These are phyloP conservation scores for Aphidius colemani DNA, from an alignment of 2,888 invertebrate species.

Conservation along the genomic window DNA sequence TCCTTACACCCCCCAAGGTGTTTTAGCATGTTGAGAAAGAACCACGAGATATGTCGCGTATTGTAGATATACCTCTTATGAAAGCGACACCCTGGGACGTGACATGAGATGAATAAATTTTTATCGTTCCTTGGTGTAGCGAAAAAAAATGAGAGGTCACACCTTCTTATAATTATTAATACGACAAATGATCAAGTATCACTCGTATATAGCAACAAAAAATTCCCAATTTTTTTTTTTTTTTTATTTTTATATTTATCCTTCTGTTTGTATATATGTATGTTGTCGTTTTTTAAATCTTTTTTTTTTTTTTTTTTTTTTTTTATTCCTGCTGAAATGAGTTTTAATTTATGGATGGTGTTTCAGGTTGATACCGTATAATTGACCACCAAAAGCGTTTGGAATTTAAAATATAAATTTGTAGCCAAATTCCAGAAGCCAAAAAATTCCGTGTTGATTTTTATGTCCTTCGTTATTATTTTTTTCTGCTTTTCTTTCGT, in stretches of 20 bases:
- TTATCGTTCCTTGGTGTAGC: constrained; percentile 48
- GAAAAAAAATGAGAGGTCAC: constrained; percentile 48
- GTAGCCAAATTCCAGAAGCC: constrained; percentile 30
- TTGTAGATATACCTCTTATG: constrained; percentile 4
- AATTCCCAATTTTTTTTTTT: neutral
- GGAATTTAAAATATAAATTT: constrained; percentile 21
- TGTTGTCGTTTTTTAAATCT: neutral
- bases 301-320: constrained; percentile 5
- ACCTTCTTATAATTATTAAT: constrained; percentile 59
- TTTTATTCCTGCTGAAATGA: constrained; percentile 1
- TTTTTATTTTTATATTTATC: constrained; percentile 1
- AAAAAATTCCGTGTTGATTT: constrained; percentile 24
- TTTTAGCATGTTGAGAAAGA: constrained; percentile 13
- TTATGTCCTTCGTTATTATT: constrained; percentile 18
- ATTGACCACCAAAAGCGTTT: neutral
- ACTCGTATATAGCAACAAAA: constrained; percentile 36
- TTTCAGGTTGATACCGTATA: constrained; percentile 10
- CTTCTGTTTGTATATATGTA: no score
- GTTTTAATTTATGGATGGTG: constrained; percentile 7
- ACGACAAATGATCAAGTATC: constrained; percentile 55
- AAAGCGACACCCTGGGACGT: constrained; percentile 38
- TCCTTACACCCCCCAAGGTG: constrained; percentile 20
- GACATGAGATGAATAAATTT: constrained; percentile 53
- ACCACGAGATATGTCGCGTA: constrained; percentile 17
- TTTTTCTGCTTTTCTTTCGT: neutral